Evolutionary conservation across 2,113 vertebrate species (phyloP), one percentile per base, ranked within the genome.

Genomic region (Plotosus lineatus): DNA sequence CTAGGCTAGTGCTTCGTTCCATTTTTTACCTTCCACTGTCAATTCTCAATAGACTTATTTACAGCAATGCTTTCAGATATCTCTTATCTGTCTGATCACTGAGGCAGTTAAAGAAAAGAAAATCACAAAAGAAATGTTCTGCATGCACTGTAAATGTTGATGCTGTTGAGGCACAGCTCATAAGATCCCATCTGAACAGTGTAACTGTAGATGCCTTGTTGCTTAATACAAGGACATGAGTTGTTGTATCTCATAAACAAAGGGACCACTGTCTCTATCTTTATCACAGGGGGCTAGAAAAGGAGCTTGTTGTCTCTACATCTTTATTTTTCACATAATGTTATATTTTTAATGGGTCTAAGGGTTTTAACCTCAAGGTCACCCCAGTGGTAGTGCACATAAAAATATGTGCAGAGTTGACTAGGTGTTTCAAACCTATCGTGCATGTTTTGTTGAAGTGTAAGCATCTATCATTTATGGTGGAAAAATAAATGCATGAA

Each of bases 221-320:
- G 31, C 68, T 82, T 46, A 71, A 31, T 46, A 58, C 48, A 71
- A 77, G 66, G 69, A 82, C 73, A 71, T 50, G 71, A 78, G 58
- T 72, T 72, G 42, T 69, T 44, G 53, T 38, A 53, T 69, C 44
- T 38, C 71, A 82, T 85, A 55, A 79, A 85, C 75, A 82, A 53
- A 46, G 79, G 63, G 26, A 48, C 76, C 56, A 82, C 65, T 71
- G 80, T 79, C 36, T 79, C 61, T 46, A 60, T 73, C 53, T 74
- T 79, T 80, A 79, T 75, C 48, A 79, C 55, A 75, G 84, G 51
- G 78, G 63, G 48, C 40, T 17, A 82, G 79, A 81, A 78, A 77
- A 50, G 51, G 61, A 44, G 6, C 77, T 79, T 71, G 83, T 89
- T 90, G 87, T 90, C 78, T 89, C 61, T 46, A 69, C 76, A 82